A percentile compares a stretch with the other conserved stretches of the same genome.
phyloP scores from a whole-genome alignment of 1,140 invertebrate genomes.

The Brachionus sp. region DNA sequence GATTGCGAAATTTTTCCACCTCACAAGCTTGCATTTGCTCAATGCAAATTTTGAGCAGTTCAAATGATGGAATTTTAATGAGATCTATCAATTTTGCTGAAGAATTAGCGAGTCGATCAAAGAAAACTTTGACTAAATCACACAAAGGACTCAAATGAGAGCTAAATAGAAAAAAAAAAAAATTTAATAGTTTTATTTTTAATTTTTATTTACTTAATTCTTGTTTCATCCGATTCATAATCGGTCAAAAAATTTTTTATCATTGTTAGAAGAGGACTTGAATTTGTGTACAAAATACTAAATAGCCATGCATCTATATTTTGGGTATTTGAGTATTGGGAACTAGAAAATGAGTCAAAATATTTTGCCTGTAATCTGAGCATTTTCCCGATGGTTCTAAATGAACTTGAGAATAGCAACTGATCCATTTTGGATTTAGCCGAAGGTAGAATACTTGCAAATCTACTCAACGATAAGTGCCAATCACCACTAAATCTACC shows the following conservation, averaged over 20 bases:
- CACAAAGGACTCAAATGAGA: slow-evolving; percentile 8
- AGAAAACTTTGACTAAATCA: background rate
- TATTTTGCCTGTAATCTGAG: background rate
- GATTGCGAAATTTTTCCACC: slow-evolving; percentile 40
- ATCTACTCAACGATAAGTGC: slow-evolving; percentile 20
- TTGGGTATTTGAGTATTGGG: background rate
- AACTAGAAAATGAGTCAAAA: background rate
- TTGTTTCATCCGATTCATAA: slow-evolving; percentile 42
- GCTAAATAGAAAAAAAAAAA: background rate
- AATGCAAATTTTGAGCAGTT: slow-evolving; percentile 38
- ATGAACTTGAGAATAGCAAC: background rate
- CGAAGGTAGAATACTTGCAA: slow-evolving; percentile 2
- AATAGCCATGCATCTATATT: slow-evolving; percentile 19
- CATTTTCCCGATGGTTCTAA: background rate
- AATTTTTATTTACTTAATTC: background rate
- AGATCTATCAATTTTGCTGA: background rate
- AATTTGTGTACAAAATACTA: background rate
- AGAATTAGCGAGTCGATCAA: background rate
- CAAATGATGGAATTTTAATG: slow-evolving; percentile 13
- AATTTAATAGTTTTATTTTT: background rate
- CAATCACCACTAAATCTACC: background rate
- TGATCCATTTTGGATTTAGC: slow-evolving; percentile 32
- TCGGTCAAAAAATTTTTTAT: slow-evolving; percentile 13
- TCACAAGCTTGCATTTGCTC: slow-evolving; percentile 37
- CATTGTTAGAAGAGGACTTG: slow-evolving; percentile 11